Base-by-base conservation (phyloP, 2,888 invertebrate genomes). In the Drosophila limbata region DNA sequence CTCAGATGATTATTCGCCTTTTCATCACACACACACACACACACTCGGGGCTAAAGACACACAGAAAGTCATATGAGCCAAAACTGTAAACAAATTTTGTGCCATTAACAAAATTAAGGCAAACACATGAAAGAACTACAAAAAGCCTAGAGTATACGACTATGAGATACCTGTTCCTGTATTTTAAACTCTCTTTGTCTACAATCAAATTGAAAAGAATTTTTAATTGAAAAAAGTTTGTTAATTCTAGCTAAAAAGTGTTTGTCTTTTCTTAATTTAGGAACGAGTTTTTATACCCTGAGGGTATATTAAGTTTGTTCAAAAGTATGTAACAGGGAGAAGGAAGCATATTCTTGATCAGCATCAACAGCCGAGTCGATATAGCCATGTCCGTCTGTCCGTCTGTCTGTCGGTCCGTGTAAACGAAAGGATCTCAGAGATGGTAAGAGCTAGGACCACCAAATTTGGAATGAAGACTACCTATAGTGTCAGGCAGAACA, bases 21-120 rank as follows among this genome's bases (percentile, higher is more conserved):
- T 74, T 66, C 66, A 73, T 51, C 53, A 17, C 28, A 56, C 33
- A 56, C 44, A 33, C 39, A 17, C 15, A 10, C 31, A 17, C 4
- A 31, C n/a, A 5, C 25, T n/a, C n/a, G 4, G 1, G 44, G 25
- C 48, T 50, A 50, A 39, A 56, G 55, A 69, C 33, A 50, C 47
- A 50, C 28, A 37, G 13, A 35, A 33, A 50, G 33, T 72, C 45
- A 21, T 52, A 55, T 35, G 50, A 60, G 55, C 39, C 44, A 39
- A 19, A 79, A 71, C 47, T 77, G 78, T 84, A 82, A 82, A 82
- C 84, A 83, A 78, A 64, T 78, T 77, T 77, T 59, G 56, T 53
- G 73, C 69, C 84, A 82, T 84, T 84, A 83, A 80, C 73, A 69
- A 84, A 80, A 84, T 83, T 69, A 82, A 78, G 67, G 53, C 77